Evolutionary conservation across 2,113 vertebrate genomes (phyloP), one percentile per base, ranked within the genome.

Genomic region (Laticauda colubrina): DNA sequence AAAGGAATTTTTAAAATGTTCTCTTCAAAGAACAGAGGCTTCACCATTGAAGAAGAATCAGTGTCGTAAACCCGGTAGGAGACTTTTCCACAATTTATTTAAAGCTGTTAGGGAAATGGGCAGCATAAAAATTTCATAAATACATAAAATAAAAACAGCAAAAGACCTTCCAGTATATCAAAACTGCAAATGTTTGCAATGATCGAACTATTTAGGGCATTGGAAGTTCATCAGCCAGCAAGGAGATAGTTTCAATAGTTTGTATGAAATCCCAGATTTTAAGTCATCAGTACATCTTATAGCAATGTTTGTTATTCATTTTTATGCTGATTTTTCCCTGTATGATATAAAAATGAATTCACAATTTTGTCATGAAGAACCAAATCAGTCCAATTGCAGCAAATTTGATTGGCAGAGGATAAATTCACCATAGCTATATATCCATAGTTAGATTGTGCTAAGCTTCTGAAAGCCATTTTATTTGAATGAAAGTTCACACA

Each of bases 141-240:
- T 26, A 15, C 1, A n/a, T 69, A n/a, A 69, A 18, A 55, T 34
- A 43, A 48, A 90, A 90, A 11, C 48, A 39, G 87, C 18, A 91
- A 12, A n/a, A 61, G 69, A 29, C 8, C 0, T 26, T 43, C 88
- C 93, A 61, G 45, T 55, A 56, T 54, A 43, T 34, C n/a, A 61
- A 51, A 51, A 81, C 81, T 64, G n/a, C 75, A 92, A 55, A 61
- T 48, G 12, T 87, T 59, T 59, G 87, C 29, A 57, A 48, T 81
- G 24, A 88, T 3, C 26, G 53, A 61, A 89, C 56, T 34, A 59
- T 85, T 89, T 57, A 39, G 43, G 85, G 93, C 92, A 55, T 61
- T 94, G 93, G 93, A 48, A 39, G 5, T 89, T 94, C 91, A 20
- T 90, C 54, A 57, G 81, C 34, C 51, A 20, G 45, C 93, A 21